These are phyloP conservation scores for Xanthia icteritia DNA, from an alignment of 2,888 invertebrate species.

Conservation along the genomic window DNA sequence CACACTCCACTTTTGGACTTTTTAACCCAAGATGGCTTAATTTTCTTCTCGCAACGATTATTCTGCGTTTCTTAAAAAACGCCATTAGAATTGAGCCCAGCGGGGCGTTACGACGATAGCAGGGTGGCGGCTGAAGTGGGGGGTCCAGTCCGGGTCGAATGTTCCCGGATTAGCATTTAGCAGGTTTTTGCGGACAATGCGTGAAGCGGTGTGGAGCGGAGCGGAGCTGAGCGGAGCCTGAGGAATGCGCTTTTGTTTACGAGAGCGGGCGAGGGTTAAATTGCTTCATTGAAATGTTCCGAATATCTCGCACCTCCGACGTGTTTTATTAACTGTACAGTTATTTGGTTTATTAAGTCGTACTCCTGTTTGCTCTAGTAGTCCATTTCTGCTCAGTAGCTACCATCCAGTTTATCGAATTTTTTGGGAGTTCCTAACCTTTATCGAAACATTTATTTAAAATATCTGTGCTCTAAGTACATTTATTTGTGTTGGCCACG, in stretches of 20 bases:
- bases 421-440: neutral
- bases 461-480: neutral
- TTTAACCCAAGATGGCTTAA: constrained; percentile 89
- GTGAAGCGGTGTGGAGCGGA: constrained; percentile 63
- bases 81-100: constrained; percentile 80
- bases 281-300: constrained; percentile 70
- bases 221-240: constrained; percentile 52
- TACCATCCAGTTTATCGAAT: neutral
- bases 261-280: constrained; percentile 63
- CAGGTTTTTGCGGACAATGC: constrained; percentile 74
- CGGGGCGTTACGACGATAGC: constrained; percentile 63
- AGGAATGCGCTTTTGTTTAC: constrained; percentile 72
- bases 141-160: constrained; percentile 63
- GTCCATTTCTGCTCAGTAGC: constrained; percentile 8
- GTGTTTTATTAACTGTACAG: constrained; percentile 58
- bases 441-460: neutral
- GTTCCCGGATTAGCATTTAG: constrained; percentile 79
- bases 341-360: constrained; percentile 63
- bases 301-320: constrained; percentile 53
- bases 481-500: neutral
- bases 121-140: constrained; percentile 55
- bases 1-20: constrained; percentile 83
- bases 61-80: constrained; percentile 82
- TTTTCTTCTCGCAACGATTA: constrained; percentile 83
- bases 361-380: constrained; percentile 29